Evolutionary conservation across 2,797 vertebrate genomes (phyloP).

Genomic region (Siniperca undulata): DNA sequence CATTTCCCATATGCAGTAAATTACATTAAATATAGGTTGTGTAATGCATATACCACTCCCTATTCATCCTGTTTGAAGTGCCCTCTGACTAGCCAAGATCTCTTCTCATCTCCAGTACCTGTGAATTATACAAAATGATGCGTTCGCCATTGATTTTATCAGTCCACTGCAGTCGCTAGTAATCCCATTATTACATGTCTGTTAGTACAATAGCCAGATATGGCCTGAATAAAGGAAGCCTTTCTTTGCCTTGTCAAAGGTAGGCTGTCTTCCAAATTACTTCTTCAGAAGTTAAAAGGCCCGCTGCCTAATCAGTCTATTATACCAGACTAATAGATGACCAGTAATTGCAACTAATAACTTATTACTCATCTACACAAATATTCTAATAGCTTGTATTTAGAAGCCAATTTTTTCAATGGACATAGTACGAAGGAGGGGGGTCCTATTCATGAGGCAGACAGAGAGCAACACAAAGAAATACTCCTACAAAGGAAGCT

Average conservation of each 20-base stretch:
- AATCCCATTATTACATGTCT: conserved; percentile 89
- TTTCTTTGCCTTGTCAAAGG: conserved; percentile 87
- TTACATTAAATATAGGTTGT: conserved; percentile 78
- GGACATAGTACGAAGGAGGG: conserved; percentile 75
- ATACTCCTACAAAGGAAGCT: conserved; percentile 86
- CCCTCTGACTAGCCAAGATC: conserved; percentile 78
- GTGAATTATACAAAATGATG: conserved; percentile 86
- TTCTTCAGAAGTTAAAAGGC: conserved; percentile 90
- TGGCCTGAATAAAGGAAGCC: conserved; percentile 84
- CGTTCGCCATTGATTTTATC: conserved; percentile 83
- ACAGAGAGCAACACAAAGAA: conserved; percentile 86
- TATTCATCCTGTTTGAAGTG: conserved; percentile 78
- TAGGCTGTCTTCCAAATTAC: conserved; percentile 88
- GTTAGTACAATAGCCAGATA: conserved; percentile 87
- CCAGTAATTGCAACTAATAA: conserved; percentile 93
- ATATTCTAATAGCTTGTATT: conserved; percentile 91
- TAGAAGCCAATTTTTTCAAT: conserved; percentile 88
- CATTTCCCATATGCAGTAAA: conserved; percentile 63
- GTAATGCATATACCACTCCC: conserved; percentile 63
- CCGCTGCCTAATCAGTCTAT: conserved; percentile 87
- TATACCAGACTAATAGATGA: conserved; percentile 89
- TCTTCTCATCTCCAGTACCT: conserved; percentile 83
- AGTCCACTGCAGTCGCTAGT: conserved; percentile 84
- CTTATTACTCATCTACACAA: conserved; percentile 89
- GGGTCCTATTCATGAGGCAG: conserved; percentile 84